Evolutionary conservation across 2,888 invertebrate genomes (phyloP), one percentile per base, ranked within the genome.

Genomic region (Synanthedon tipuliformis): DNA sequence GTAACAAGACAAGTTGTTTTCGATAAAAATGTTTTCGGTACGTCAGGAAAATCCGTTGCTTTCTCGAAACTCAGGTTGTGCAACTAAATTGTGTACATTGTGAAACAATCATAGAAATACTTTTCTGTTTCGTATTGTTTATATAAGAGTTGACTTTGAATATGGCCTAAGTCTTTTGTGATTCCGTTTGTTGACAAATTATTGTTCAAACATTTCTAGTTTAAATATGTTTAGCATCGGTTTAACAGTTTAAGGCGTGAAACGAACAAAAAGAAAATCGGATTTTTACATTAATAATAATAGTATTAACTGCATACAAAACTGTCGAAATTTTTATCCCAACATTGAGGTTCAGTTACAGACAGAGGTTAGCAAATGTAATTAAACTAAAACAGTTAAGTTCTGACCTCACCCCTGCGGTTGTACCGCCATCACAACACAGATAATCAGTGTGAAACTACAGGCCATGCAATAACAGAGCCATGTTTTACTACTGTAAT

Each of bases 381-480:
- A 73, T 74, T 75, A 73, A 69, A 68, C 63, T 58, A 63, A 63
- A 61, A 63, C 55, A 64, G 59, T 60, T 61, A 62, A 69, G 65
- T 64, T 65, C 58, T 59, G 64, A 68, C 69, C 69, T 58, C 54
- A 58, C 60, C 59, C 58, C 64, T 61, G 71, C 58, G 72, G 72
- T 63, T 54, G 40, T 16, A 16, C 49, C 59, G 61, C 69, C 71
- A 66, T 54, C 62, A 63, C 68, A 64, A 57, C 67, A 63, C 60
- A 61, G 66, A 70, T 73, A 75, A 75, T 75, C 75, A 71, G 68
- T 64, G 68, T 66, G 64, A 61, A 63, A 64, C 70, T 67, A 63
- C 61, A n/a, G 62, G 62, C 58, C 55, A 53, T 51, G 56, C 55
- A 52, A 59, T 57, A 59, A 58, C 53, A 50, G 45, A 15, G 45